Conservation (phyloP, 2,888 invertebrate genomes). For the Chymomyza procnemis region DNA sequence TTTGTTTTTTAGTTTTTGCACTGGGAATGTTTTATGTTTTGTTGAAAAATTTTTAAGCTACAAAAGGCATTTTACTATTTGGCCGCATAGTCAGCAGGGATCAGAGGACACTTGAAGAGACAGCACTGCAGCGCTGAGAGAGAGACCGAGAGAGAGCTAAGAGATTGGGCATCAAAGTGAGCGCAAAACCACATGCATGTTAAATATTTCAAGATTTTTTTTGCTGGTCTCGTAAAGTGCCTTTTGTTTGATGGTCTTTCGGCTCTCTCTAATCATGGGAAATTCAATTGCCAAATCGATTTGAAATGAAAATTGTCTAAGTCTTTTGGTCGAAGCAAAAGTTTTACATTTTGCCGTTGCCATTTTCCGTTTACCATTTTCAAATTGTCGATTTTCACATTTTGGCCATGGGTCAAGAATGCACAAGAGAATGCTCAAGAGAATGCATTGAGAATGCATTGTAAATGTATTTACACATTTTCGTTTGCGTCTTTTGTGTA, state of each 20-base stretch:
- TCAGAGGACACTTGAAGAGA: not conserved
- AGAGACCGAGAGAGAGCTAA: not conserved
- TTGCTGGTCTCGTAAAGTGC: no score
- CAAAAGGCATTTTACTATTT: not conserved
- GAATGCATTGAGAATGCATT: constrained; percentile 40
- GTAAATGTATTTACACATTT: constrained; percentile 59
- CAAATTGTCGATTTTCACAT: constrained; percentile 10
- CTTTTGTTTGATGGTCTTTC: not conserved
- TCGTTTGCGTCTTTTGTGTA: constrained; percentile 59
- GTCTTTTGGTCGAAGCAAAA: constrained; percentile 28
- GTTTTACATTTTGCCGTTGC: not conserved
- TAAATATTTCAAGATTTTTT: not conserved
- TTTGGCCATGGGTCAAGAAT: constrained; percentile 50
- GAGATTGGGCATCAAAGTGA: no score
- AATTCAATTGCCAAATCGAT: constrained; percentile 50
- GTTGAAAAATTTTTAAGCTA: constrained; percentile 21
- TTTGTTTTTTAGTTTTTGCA: constrained; percentile 11
- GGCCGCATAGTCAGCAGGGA: not conserved
- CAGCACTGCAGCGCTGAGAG: not conserved
- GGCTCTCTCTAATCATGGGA: constrained; percentile 11
- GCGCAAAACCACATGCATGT: not conserved
- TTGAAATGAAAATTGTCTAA: constrained; percentile 21
- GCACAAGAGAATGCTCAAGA: not conserved
- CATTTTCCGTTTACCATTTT: not conserved
- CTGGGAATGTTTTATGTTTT: constrained; percentile 22